Percentiles rank a stretch among this genome's conserved stretches.
Conservation (phyloP, 2,888 invertebrate genomes). For the Ennomos erosarius region DNA sequence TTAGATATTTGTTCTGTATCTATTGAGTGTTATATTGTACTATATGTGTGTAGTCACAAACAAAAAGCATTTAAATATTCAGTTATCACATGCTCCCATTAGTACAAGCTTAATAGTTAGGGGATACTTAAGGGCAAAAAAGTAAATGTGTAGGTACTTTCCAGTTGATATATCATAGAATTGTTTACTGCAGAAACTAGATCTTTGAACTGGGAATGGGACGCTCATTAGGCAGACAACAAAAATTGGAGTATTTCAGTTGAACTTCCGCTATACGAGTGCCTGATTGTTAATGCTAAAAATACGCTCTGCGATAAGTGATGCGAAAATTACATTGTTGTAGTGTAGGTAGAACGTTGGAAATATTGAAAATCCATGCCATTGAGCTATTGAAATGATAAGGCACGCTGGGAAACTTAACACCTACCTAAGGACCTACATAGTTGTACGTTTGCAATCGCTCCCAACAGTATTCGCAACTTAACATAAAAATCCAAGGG, state of each 20-base stretch:
- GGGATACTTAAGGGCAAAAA: no score
- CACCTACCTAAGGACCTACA: conserved; percentile 6
- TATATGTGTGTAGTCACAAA: no score
- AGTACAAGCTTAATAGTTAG: no score
- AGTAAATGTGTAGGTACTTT: no score
- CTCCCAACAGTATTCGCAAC: no score
- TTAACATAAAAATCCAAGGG: no score
- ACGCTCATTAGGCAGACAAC: conserved; percentile 20
- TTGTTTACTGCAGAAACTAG: conserved; percentile 3
- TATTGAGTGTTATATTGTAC: no score
- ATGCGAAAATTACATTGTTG: conserved; percentile 30
- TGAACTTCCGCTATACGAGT: conserved; percentile 23
- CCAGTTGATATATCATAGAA: not conserved
- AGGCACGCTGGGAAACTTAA: conserved; percentile 59
- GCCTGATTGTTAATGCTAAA: conserved; percentile 16
- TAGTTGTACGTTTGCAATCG: no score
- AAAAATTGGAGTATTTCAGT: conserved; percentile 22
- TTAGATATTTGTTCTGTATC: no score
- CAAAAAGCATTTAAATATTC: no score
- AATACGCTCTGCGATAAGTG: conserved; percentile 34
- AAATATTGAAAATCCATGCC: conserved; percentile 44
- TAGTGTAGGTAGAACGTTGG: conserved; percentile 18
- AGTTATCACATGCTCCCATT: no score
- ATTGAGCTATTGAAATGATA: conserved; percentile 54
- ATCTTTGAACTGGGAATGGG: conserved; percentile 16